Evolutionary conservation across 1,140 invertebrate genomes (phyloP), one percentile per base, ranked within the genome.

Genomic region (Metaphire vulgaris): DNA sequence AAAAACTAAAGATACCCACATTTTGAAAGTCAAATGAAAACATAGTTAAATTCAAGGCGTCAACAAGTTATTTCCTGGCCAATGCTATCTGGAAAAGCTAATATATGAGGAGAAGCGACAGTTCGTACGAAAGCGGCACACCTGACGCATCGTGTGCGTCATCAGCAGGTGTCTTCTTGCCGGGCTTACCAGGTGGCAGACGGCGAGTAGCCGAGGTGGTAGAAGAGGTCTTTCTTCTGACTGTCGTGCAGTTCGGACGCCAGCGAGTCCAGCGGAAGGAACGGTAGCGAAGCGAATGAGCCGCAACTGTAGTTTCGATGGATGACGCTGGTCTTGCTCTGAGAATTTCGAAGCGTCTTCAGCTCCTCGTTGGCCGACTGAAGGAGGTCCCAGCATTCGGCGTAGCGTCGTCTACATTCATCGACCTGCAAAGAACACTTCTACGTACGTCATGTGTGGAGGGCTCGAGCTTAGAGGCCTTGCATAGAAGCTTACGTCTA

Each of bases 281-380:
- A 81, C 16, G 2, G 74, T n/a, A n/a, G n/a, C 14, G 80, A 79
- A 21, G 80, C 75, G 6, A 79, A 12, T 12, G 41, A 56, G 41
- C 21, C 21, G 41, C 41, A 80, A 77, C 77, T 80, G 75, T 79
- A 82, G 71, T 78, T 79, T 64, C 83, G 81, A 15, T 80, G 77
- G n/a, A 80, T 80, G 2, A 80, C 81, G 0, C 77, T 74, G 41
- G 41, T 21, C 1, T 83, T 83, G 65, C 81, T 81, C 66, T 85
- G 89, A 81, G 91, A 91, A 81, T 91, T 92, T 56, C 92, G 89
- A 79, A 92, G 81, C 16, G 80, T 89, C 32, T 92, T 90, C 12
- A 97, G 85, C 81, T 96, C 92, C 82, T 96, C 94, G 85, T 96
- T 94, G 0, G 93, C 91, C 81, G 96, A 94, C 67, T 91, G 90